Evolutionary conservation across 2,888 invertebrate species (phyloP).

Genomic region (Cecidostiba fungosa): DNA sequence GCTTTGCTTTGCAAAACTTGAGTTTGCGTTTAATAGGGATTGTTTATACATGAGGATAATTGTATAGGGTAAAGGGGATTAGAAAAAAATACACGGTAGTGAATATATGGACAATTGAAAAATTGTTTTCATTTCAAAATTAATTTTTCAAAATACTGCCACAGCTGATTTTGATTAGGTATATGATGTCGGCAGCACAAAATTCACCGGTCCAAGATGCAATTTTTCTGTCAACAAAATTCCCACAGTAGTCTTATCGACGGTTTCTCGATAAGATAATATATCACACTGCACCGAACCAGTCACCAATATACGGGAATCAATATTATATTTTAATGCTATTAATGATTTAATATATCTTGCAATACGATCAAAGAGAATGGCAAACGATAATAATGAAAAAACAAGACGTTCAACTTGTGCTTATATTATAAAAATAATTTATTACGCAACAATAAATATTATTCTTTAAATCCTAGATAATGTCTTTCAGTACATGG

Average conservation of each 20-base stretch:
- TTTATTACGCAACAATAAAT: conserved; percentile 1
- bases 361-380: neutral
- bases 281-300: neutral
- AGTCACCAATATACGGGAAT: neutral
- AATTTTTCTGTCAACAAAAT: neutral
- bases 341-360: no score
- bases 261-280: neutral
- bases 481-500: conserved; percentile 1
- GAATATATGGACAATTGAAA: no score
- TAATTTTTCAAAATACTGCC: no score
- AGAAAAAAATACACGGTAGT: no score
- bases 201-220: neutral
- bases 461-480: neutral
- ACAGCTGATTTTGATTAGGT: neutral
- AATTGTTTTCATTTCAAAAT: no score
- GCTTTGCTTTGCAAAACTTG: neutral
- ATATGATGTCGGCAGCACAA: neutral
- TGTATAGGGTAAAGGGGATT: no score
- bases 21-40: no score
- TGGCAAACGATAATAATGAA: no score
- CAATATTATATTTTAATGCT: no score
- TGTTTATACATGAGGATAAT: neutral
- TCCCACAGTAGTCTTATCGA: neutral
- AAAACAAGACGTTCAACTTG: no score
- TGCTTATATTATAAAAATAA: conserved; percentile 28